Conservation (phyloP, 1,140 invertebrate species). For the Sitophilus oryzae region DNA sequence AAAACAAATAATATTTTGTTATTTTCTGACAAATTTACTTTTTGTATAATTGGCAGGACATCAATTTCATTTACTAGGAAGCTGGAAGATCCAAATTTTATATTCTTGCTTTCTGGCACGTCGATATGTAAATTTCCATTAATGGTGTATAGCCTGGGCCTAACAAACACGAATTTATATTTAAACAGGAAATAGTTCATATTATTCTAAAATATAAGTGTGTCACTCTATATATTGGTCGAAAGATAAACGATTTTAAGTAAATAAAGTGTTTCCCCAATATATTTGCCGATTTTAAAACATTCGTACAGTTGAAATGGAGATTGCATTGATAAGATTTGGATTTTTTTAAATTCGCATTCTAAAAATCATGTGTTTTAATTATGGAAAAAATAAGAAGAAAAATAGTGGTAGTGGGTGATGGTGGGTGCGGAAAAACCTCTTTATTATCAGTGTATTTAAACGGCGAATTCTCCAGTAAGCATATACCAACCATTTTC, state of each 20-base stretch:
- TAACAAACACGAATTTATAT: constrained; percentile 1
- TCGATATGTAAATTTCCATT: constrained; percentile 9
- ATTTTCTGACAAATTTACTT: constrained; percentile 10
- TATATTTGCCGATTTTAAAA: too few relatives aligned
- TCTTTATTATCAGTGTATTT: constrained; percentile 88
- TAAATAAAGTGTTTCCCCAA: too few relatives aligned
- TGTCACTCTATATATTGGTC: too few relatives aligned
- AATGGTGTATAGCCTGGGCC: constrained; percentile 3
- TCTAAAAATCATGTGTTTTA: not conserved
- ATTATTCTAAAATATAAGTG: too few relatives aligned
- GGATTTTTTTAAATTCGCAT: not conserved
- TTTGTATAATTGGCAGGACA: constrained; percentile 6
- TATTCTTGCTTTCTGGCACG: constrained; percentile 1
- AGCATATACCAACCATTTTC: constrained; percentile 85
- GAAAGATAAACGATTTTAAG: too few relatives aligned
- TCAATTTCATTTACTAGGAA: constrained; percentile 15
- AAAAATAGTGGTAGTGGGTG: constrained; percentile 40
- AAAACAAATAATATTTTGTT: too few relatives aligned
- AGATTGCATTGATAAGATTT: not conserved
- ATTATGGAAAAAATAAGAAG: constrained; percentile 7
- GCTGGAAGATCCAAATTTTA: constrained; percentile 5
- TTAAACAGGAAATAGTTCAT: too few relatives aligned
- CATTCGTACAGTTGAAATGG: too few relatives aligned
- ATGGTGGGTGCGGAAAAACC: constrained; percentile 79
- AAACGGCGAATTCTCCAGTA: constrained; percentile 74